Percentiles rank a stretch among this genome's conserved stretches.
phyloP scores from a whole-genome alignment of 2,113 vertebrate species.

The Phrynocephalus versicolor region DNA sequence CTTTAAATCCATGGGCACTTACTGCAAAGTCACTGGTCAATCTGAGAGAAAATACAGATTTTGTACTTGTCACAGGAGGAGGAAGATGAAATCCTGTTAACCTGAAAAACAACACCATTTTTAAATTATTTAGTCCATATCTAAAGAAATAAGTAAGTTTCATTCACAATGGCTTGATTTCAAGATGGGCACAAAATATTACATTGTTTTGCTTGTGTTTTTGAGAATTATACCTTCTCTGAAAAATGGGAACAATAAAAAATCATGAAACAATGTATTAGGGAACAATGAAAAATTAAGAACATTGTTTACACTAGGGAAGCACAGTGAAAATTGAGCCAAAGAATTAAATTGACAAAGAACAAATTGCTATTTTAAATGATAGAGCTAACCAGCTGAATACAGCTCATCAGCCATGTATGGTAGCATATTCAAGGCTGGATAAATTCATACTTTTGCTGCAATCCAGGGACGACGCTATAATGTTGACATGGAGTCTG shows the following conservation, averaged over 20 bases:
- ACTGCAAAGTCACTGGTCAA: conserved; percentile 99
- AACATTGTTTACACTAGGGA: neutral
- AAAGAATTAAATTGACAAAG: neutral
- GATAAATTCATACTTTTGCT: neutral
- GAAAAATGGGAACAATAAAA: neutral
- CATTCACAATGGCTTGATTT: neutral
- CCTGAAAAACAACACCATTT: conserved; percentile 72
- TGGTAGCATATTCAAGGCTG: neutral
- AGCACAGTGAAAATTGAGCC: neutral
- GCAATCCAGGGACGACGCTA: neutral
- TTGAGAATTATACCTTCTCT: neutral
- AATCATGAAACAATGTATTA: fast-evolving
- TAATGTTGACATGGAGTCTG: neutral
- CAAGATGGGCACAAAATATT: neutral
- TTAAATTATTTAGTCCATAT: conserved; percentile 28
- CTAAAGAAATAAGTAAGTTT: conserved; percentile 10
- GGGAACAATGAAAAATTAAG: neutral
- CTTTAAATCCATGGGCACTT: conserved; percentile 98
- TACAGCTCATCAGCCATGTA: neutral
- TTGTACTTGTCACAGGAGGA: conserved; percentile 94
- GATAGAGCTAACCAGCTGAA: neutral
- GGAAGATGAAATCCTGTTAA: conserved; percentile 98
- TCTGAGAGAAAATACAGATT: conserved; percentile 94
- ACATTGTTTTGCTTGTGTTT: neutral
- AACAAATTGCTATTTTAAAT: neutral